phyloP scores from a whole-genome alignment of 1,140 invertebrate species.

The Dufourea novaeangliae region DNA sequence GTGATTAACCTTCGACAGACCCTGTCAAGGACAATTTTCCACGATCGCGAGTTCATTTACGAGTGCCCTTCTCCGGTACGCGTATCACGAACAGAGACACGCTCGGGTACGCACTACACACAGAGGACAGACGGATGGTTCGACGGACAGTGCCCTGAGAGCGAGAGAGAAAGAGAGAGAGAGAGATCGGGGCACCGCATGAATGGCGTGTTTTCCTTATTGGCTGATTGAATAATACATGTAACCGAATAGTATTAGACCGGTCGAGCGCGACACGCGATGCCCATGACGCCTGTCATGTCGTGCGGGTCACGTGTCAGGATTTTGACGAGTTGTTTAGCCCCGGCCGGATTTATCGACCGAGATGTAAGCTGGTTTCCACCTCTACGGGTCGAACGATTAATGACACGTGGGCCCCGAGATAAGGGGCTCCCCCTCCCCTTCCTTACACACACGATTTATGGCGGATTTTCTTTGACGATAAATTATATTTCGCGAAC shows the following conservation, averaged over 20 bases:
- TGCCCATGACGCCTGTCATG: constrained; percentile 67
- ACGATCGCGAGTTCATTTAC: constrained; percentile 44
- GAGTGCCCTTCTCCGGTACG: constrained; percentile 15
- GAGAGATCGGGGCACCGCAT: constrained; percentile 29
- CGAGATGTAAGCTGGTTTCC: constrained; percentile 18
- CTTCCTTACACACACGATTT: too few species aligned
- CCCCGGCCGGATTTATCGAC: constrained; percentile 60
- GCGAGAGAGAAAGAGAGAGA: neutral
- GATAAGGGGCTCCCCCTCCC: constrained; percentile 40
- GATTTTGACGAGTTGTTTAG: constrained; percentile 70
- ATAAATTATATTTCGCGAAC: constrained; percentile 18
- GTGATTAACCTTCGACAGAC: constrained; percentile 41
- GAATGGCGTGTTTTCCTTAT: constrained; percentile 67
- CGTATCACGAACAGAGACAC: constrained; percentile 33
- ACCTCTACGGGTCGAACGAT: constrained; percentile 12
- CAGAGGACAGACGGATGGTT: neutral
- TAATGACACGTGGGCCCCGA: constrained; percentile 47
- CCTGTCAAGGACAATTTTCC: constrained; percentile 31
- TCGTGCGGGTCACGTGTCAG: constrained; percentile 64
- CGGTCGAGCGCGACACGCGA: constrained; percentile 62
- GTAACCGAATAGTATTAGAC: constrained; percentile 67
- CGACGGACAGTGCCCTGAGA: neutral
- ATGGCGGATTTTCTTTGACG: constrained; percentile 23
- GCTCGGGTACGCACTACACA: neutral
- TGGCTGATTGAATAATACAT: constrained; percentile 70